phyloP scores from a whole-genome alignment of 2,797 vertebrate genomes.

The Fistularia commersonii region DNA sequence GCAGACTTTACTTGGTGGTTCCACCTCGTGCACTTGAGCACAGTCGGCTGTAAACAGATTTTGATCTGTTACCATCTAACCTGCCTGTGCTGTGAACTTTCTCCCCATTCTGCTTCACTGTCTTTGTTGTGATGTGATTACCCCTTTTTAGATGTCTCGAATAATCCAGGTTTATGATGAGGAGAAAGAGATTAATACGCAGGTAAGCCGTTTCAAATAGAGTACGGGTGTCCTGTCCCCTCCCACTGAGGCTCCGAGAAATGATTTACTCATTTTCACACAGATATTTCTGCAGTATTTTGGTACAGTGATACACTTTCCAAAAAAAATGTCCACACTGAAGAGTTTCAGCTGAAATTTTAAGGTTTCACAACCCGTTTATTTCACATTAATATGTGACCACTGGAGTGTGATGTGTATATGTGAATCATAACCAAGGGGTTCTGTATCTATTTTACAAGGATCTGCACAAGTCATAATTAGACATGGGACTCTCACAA shows the following conservation, averaged over 20 bases:
- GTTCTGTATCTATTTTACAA: too few species aligned
- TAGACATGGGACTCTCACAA: too few species aligned
- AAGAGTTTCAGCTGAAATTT: neutral
- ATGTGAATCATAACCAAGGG: too few species aligned
- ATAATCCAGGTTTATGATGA: conserved; percentile 99
- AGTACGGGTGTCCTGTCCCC: conserved; percentile 63
- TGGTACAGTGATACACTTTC: too few species aligned
- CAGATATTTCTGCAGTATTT: neutral
- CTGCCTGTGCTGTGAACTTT: conserved; percentile 80
- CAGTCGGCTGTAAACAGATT: conserved; percentile 46
- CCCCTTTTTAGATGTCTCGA: conserved; percentile 99
- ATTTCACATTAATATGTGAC: neutral
- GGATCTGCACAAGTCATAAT: too few species aligned
- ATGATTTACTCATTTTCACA: conserved; percentile 28
- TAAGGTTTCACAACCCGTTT: neutral
- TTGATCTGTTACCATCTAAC: conserved; percentile 63
- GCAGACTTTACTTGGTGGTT: conserved; percentile 15
- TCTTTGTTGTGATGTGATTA: conserved; percentile 91
- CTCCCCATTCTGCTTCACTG: conserved; percentile 76
- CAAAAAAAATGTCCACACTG: too few species aligned
- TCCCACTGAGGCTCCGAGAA: conserved; percentile 79
- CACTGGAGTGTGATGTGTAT: too few species aligned
- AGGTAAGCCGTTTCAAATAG: conserved; percentile 95
- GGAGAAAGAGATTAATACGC: conserved; percentile 99
- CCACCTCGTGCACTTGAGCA: conserved; percentile 27